Base-by-base conservation (phyloP, 2,888 invertebrate species). In the Torymus auratus region DNA sequence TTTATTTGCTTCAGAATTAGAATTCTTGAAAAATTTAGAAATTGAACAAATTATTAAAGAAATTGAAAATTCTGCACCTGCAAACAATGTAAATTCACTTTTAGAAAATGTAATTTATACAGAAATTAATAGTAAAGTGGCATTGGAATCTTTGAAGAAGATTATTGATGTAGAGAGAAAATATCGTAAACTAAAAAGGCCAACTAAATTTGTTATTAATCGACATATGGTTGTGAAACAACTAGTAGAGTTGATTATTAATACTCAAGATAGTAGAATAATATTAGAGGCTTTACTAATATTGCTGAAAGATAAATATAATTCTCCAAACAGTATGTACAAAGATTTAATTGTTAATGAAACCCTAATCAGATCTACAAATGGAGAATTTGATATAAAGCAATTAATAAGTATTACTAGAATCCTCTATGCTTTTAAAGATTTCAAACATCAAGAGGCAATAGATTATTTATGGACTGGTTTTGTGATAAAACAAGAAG, bases 381-480 rank as follows among this genome's bases (percentile, higher is more conserved):
- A 94, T 72, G 93, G 93, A 67, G 92, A 93, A 78, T 90, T 95
- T 62, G 90, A 90, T 20, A 85, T 95, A 5, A 89, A 91, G 14
- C 94, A 95, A 84, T 88, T 95, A 7, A 94, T 94, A 87, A 91
- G 93, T 73, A 92, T 94, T 81, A 91, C 94, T n/a, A 90, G 89
- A 56, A 92, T 93, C 84, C 90, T 95, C 53, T 91, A 92, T 14
- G 90, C 89, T 71, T 92, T 93, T 85, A 92, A 89, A 65, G 91
- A 92, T 82, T 85, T 89, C 4, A 92, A 91, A 81, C 93, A 93
- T 87, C 90, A 91, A 41, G 92, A 92, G 28, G 92, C 92, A 11
- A 91, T 94, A 78, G 95, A 95, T 84, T 93, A 93, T 86, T 88
- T 95, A 58, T 95, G 95, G 95, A 91, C 93, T 79, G 94, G 94